Conservation (phyloP, 2,888 invertebrate species). For the Leptinotarsa rubiginosa region DNA sequence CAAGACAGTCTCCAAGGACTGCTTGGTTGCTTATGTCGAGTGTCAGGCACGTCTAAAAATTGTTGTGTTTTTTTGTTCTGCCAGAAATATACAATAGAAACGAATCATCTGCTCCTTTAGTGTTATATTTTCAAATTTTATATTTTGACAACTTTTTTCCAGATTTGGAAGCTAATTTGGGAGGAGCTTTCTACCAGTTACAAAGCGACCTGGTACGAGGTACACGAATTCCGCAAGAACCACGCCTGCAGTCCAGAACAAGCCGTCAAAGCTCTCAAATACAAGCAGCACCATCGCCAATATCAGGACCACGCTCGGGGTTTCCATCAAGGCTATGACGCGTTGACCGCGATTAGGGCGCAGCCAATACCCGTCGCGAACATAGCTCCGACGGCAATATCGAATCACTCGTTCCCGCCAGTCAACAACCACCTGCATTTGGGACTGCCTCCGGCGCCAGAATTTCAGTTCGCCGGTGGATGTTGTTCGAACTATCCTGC, state of each 20-base stretch:
- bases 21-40: conserved; percentile 87
- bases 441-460: conserved; percentile 44
- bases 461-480: conserved; percentile 53
- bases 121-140: too few relatives aligned
- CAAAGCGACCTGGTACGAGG: conserved; percentile 75
- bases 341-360: conserved; percentile 31
- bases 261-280: conserved; percentile 68
- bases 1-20: conserved; percentile 83
- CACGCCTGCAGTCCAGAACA: conserved; percentile 70
- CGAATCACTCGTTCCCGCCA: conserved; percentile 58
- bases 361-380: conserved; percentile 40
- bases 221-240: conserved; percentile 73
- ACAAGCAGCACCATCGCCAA: conserved; percentile 65
- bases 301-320: conserved; percentile 57
- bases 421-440: conserved; percentile 40
- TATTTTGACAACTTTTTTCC: conserved; percentile 46
- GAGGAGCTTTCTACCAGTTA: conserved; percentile 74
- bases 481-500: conserved; percentile 51
- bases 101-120: too few relatives aligned
- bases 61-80: not conserved
- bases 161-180: conserved; percentile 84
- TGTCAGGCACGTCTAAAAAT: conserved; percentile 74
- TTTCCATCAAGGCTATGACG: conserved; percentile 47
- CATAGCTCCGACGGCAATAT: conserved; percentile 45
- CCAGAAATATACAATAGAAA: not conserved